Evolutionary conservation across 2,797 vertebrate genomes (phyloP).

Genomic region (Xiphophorus birchmanni): DNA sequence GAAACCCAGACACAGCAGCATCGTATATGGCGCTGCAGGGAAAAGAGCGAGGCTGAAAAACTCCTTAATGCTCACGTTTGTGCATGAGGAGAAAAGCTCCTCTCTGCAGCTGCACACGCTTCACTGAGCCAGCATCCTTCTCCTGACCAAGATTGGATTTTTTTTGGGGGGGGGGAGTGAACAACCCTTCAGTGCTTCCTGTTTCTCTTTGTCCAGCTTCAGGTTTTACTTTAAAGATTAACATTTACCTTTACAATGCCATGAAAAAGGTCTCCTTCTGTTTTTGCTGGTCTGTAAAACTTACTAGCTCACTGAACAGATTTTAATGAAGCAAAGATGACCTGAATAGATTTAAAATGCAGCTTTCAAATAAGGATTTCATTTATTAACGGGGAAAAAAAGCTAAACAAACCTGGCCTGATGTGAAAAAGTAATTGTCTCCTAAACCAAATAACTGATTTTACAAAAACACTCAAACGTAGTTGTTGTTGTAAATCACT

Average conservation of each 20-base stretch:
- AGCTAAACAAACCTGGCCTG: neutral
- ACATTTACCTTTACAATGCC: neutral
- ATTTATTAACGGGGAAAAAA: neutral
- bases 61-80: constrained; percentile 41
- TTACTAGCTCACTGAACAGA: neutral
- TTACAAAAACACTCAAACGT: neutral
- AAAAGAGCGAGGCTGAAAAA: constrained; percentile 43
- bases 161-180: constrained; percentile 42
- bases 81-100: constrained; percentile 55
- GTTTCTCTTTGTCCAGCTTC: constrained; percentile 29
- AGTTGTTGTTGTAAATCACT: neutral
- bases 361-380: neutral
- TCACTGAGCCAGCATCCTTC: constrained; percentile 67
- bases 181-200: constrained; percentile 52
- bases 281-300: neutral
- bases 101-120: constrained; percentile 69
- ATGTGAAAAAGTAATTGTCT: neutral
- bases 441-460: neutral
- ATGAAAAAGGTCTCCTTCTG: neutral
- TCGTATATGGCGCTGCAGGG: constrained; percentile 42
- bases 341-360: neutral
- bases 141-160: constrained; percentile 47
- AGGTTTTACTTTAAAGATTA: constrained; percentile 19
- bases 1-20: constrained; percentile 48
- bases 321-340: neutral